These are phyloP conservation scores for Australoheros scitulus DNA, from an alignment of 2,113 vertebrate species.

Conservation along the genomic window DNA sequence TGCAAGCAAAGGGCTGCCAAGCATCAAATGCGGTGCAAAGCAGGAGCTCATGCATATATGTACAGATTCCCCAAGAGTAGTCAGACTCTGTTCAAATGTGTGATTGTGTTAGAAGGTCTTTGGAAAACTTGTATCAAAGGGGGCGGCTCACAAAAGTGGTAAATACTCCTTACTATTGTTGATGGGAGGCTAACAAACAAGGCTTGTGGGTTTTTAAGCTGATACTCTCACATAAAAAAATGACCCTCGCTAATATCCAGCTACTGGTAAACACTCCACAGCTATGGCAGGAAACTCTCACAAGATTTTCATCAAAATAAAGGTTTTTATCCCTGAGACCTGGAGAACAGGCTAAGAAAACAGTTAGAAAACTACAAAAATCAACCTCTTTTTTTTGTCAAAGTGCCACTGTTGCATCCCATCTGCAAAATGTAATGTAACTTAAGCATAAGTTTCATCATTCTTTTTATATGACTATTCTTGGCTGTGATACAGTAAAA, in stretches of 20 bases:
- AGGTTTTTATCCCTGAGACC: not conserved
- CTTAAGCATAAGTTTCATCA: not conserved
- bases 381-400: not conserved
- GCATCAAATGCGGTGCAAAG: slow-evolving; percentile 50
- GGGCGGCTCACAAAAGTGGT: not conserved
- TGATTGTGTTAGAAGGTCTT: slow-evolving; percentile 19
- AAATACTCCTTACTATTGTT: slow-evolving; percentile 19
- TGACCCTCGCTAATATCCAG: not conserved
- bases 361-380: not conserved
- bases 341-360: not conserved
- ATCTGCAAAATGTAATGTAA: slow-evolving; percentile 6
- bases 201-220: slow-evolving; percentile 38
- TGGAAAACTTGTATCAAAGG: slow-evolving; percentile 46
- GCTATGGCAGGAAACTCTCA: not conserved
- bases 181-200: slow-evolving; percentile 26
- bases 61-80: slow-evolving; percentile 40
- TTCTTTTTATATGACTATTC: not conserved
- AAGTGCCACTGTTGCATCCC: not conserved
- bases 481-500: not conserved
- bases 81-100: slow-evolving; percentile 20
- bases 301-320: not conserved
- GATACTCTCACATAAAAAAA: slow-evolving; percentile 19
- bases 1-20: slow-evolving; percentile 24
- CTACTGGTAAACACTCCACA: not conserved
- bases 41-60: slow-evolving; percentile 68